Evolutionary conservation across 2,797 vertebrate species (phyloP).

Genomic region (Lutjanus argentimaculatus): DNA sequence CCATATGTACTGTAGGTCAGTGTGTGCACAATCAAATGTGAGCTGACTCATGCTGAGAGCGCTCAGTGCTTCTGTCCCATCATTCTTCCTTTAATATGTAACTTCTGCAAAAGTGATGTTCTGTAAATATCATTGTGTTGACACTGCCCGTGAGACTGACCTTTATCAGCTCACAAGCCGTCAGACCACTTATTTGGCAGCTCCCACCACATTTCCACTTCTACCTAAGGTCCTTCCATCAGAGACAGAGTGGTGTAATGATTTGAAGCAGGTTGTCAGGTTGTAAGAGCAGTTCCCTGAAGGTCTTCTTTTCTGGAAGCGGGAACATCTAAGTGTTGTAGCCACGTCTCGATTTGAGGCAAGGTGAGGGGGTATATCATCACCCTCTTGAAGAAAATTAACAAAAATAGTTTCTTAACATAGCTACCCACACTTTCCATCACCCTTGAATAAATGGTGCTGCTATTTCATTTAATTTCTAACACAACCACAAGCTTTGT

Average conservation of each 20-base stretch:
- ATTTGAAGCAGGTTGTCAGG: not conserved
- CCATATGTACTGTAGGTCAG: slow-evolving; percentile 1
- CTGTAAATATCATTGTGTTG: not conserved
- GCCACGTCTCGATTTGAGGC: not conserved
- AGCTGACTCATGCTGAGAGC: not conserved
- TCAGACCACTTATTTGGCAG: not conserved
- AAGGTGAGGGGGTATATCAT: too few species aligned
- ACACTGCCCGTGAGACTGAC: not conserved
- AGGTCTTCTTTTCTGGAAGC: not conserved
- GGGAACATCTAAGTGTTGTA: not conserved
- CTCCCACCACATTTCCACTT: not conserved
- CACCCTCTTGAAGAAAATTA: not conserved
- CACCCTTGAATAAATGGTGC: not conserved
- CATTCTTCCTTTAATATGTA: not conserved
- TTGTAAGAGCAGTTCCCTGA: not conserved
- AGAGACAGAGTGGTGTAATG: not conserved
- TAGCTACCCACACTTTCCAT: not conserved
- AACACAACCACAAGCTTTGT: not conserved
- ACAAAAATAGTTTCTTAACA: not conserved
- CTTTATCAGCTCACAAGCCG: not conserved
- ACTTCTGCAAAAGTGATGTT: not conserved
- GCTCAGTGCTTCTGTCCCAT: not conserved
- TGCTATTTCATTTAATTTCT: too few species aligned
- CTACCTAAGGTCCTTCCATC: not conserved
- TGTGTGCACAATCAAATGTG: not conserved